Evolutionary conservation across 2,888 invertebrate genomes (phyloP).

Genomic region (Muschampia plurimacula): DNA sequence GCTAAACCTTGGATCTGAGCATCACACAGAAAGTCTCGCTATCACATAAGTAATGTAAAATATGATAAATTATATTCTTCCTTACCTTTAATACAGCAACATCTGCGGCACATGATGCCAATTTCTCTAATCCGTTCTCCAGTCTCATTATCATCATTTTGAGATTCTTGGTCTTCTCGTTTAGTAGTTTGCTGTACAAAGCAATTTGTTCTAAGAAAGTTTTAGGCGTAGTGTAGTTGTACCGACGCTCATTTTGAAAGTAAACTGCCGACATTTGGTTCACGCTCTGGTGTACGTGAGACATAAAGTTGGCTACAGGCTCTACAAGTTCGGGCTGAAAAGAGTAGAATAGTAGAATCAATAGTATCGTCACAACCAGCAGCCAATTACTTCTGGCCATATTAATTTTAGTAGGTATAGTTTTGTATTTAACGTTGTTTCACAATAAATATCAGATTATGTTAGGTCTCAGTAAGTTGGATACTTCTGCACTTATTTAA

Average conservation of each 20-base stretch:
- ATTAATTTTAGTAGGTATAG: no score
- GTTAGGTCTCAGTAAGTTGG: no score
- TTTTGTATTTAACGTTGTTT: no score
- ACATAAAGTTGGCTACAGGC: slow-evolving; percentile 94
- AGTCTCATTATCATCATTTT: slow-evolving; percentile 91
- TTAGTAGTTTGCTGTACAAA: slow-evolving; percentile 90
- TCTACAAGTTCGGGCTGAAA: slow-evolving; percentile 82
- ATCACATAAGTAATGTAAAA: no score
- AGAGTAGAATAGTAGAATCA: background rate
- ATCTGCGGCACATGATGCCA: slow-evolving; percentile 94
- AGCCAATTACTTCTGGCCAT: no score
- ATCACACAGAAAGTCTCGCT: no score
- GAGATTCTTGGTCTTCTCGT: slow-evolving; percentile 88
- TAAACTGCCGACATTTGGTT: slow-evolving; percentile 94
- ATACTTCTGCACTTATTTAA: background rate
- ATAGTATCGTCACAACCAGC: background rate
- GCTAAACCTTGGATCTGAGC: no score
- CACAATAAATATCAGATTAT: no score
- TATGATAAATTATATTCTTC: slow-evolving; percentile 32
- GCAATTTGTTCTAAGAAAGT: slow-evolving; percentile 97
- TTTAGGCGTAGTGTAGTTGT: slow-evolving; percentile 98
- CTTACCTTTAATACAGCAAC: slow-evolving; percentile 92
- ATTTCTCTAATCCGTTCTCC: slow-evolving; percentile 95
- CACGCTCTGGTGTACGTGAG: slow-evolving; percentile 94
- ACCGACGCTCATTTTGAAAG: slow-evolving; percentile 93